Evolutionary conservation across 1,140 invertebrate species (phyloP).

Genomic region (Zaprionus lachaisei): DNA sequence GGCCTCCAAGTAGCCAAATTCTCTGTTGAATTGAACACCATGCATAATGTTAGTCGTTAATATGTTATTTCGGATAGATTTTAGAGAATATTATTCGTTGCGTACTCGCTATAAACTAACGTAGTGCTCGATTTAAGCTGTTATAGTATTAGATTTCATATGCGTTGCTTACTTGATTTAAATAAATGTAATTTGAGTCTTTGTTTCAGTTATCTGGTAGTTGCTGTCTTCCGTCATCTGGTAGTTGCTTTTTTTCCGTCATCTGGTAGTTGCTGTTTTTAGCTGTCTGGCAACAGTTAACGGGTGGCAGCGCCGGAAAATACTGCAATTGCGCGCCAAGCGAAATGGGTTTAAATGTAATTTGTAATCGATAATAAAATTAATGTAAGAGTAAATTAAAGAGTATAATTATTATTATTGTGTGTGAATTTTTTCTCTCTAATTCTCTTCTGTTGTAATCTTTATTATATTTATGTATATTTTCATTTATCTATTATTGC

Average conservation of each 20-base stretch:
- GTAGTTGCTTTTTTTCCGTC: background rate
- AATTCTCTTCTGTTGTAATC: background rate
- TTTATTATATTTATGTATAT: background rate
- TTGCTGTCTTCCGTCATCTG: background rate
- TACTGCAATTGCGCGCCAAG: conserved; percentile 5
- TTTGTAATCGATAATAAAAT: background rate
- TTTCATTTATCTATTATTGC: background rate
- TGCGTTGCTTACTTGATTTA: background rate
- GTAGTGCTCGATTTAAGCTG: background rate
- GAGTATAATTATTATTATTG: too few relatives aligned
- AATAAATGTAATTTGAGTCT: background rate
- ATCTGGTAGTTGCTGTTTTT: background rate
- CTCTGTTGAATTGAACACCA: conserved; percentile 89
- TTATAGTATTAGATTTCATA: background rate
- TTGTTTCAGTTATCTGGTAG: background rate
- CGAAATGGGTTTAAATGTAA: background rate
- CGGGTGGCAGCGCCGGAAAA: conserved; percentile 4
- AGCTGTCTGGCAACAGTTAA: background rate
- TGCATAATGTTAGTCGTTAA: conserved; percentile 35
- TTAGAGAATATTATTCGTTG: background rate
- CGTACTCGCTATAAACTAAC: background rate
- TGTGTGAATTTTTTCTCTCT: background rate
- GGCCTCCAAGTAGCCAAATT: conserved; percentile 98
- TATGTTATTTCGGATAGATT: background rate
- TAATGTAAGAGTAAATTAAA: too few relatives aligned